Evolutionary conservation across 2,797 vertebrate genomes (phyloP), one percentile per base, ranked within the genome.

Genomic region (Pygocentrus nattereri): DNA sequence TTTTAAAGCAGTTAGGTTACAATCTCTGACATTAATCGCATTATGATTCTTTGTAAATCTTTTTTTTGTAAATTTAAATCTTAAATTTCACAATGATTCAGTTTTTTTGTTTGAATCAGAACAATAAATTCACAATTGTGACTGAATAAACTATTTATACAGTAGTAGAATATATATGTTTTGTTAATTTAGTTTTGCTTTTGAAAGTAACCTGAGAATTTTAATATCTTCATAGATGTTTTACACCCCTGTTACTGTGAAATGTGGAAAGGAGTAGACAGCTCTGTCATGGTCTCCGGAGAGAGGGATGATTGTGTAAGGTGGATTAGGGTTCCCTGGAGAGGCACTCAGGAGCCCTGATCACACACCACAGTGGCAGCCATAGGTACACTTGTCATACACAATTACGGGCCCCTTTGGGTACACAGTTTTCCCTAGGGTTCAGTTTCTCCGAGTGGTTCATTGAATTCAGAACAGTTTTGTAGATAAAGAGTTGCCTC

Each of bases 401-500:
- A 58, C n/a, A 23, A 2, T 58, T n/a, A 58, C 50, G 54, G 21
- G 67, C 15, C 23, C 41, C 15, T 67, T 7, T 16, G 65, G 11
- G 21, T 23, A 12, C 16, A 4, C 21, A 44, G 71, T 52, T 30
- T 34, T 12, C 61, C 30, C 47, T 52, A n/a, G 12, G 1, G 47
- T 27, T 10, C 49, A 5, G 34, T 64, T 62, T 82, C 31, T 30
- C 38, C 58, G 61, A 62, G 25, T 19, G 10, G 71, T 67, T 77
- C 61, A 71, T 61, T 72, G 68, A 74, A 78, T 70, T 58, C 41
- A 18, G 18, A 64, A 67, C 5, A 19, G 44, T 16, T 79, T 52
- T 30, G 79, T 50, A 83, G n/a, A 69, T 34, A 38, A 64, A 78
- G 52, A 73, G 18, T 74, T 49, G 49, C 25, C 44, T 79, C 71